Base-by-base conservation (phyloP, 2,888 invertebrate genomes). In the Chromoteleia sp. region DNA sequence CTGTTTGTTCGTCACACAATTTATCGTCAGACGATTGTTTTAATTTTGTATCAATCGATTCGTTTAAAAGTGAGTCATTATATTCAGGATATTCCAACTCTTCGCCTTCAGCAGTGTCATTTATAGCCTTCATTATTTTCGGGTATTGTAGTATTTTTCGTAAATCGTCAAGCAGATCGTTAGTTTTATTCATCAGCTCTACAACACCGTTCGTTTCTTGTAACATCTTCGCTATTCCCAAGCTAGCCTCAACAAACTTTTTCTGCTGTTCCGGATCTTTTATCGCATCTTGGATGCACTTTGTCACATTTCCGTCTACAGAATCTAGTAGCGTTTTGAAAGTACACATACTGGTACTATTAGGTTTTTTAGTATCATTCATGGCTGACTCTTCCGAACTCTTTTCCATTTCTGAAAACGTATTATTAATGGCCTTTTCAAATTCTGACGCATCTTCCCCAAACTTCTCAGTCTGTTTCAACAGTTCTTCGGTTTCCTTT, bases 171-270 rank as follows among this genome's bases (percentile, higher is more conserved):
- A 48, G 25, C 6, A 48, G 6, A 25, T n/a, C 1, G 12, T 48
- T 48, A 48, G 48, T 48, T 17, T 4, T 48, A 48, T 48, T 48
- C 21, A 48, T 10, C n/a, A 21, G 0, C 8, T 48, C 48, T 10
- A 0, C 10, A 14, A 48, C 6, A 25, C 25, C 12, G 1, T 48
- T 48, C 21, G 21, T 48, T n/a, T 21, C 25, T 1, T n/a, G 12
- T n/a, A 48, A 48, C n/a, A 21, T 1, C 1, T 48, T 48, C 6
- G 25, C 12, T 2, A 25, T 25, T 12, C 2, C 48, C 48, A 48
- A 48, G 21, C 48, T 21, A 10, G 25, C 25, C 1, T 19, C 2
- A 2, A 12, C 25, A 25, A 48, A 48, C 10, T 25, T 25, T 10
- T 48, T 48, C 8, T 48, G 48, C 0, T 21, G 7, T 48, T 48